Evolutionary conservation across 2,888 invertebrate species (phyloP), one percentile per base, ranked within the genome.

Genomic region (Agapostemon virescens): DNA sequence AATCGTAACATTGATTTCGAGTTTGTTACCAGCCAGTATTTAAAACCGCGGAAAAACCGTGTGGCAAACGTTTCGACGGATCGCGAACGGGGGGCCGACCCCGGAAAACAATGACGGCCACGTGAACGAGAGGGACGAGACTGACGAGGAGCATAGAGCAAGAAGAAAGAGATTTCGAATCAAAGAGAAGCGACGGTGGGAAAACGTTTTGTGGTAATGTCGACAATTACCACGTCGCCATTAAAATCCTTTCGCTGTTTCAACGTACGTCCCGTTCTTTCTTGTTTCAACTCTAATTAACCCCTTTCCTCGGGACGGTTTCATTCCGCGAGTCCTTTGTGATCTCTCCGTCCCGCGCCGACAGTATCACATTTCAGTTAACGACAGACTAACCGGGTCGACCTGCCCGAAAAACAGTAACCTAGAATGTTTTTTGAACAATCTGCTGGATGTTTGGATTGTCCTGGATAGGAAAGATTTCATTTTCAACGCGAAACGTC

Each of bases 21-120:
- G 75, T 74, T 49, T 67, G 74, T 75, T 82, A 73, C 30, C 70
- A 26, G 23, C 30, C 23, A 42, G 77, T 72, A 66, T 79, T 84
- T 79, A 74, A 75, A 84, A 79, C 69, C 61, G 75, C 67, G 66
- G 76, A 79, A 79, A n/a, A 76, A 81, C 81, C 40, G 81, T 69
- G 33, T 38, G 67, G 20, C 67, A 20, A 81, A 79, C 61, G 33
- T 30, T 78, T 49, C 72, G 70, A 42, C 73, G 38, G 36, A 23
- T 74, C 49, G 70, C 70, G 64, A 30, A 61, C 38, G 15, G 23
- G 38, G 1, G 30, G 6, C 15, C 15, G 20, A 17, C 26, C 68
- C 36, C 17, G 23, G 26, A 74, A 81, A 77, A 71, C 68, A 55
- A 66, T 42, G 23, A 20, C n/a, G 33, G 20, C 23, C 15, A 30